Conservation (phyloP, 1,140 invertebrate species). For the Neoseiulus cucumeris region DNA sequence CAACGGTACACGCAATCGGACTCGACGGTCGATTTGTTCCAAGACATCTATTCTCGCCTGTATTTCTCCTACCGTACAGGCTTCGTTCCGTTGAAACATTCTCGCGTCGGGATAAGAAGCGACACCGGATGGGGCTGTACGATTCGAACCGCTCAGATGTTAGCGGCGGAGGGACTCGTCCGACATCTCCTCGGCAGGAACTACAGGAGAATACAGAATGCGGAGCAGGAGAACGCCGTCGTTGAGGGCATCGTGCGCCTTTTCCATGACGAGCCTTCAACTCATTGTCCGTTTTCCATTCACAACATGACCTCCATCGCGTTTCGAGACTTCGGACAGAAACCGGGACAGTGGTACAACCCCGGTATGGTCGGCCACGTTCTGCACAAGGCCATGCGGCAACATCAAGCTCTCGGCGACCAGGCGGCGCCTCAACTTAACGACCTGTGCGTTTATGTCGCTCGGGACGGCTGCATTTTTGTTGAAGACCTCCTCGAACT, state of each 20-base stretch:
- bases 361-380: neutral
- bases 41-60: neutral
- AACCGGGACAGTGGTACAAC: neutral
- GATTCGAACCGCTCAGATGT: neutral
- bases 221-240: neutral
- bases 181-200: neutral
- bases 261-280: neutral
- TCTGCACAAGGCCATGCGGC: neutral
- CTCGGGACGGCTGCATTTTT: neutral
- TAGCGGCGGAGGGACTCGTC: neutral
- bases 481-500: neutral
- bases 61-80: neutral
- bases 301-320: neutral
- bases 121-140: conserved; percentile 1
- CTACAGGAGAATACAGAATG: neutral
- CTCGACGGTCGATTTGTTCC: neutral
- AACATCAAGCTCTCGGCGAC: neutral
- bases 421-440: neutral
- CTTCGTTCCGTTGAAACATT: neutral
- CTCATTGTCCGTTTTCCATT: neutral
- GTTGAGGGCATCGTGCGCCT: neutral
- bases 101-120: neutral
- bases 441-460: neutral
- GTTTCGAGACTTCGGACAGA: neutral
- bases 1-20: neutral